Conservation (phyloP, 2,113 vertebrate species). For the Loxodonta africana region DNA sequence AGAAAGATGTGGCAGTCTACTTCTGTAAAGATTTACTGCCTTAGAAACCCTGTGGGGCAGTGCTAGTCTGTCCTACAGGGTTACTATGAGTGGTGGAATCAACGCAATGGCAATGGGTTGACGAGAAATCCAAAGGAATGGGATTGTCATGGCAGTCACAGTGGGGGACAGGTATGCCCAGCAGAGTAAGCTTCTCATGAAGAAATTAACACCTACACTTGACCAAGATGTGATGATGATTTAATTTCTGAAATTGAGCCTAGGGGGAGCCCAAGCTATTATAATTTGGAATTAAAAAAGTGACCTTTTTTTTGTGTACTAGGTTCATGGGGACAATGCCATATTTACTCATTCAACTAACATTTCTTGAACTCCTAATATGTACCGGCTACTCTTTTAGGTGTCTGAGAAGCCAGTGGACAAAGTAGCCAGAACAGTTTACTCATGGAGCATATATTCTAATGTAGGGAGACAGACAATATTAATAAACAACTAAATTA, state of each 20-base stretch:
- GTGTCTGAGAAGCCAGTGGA: not conserved
- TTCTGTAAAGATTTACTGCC: too few relatives aligned
- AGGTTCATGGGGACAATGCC: not conserved
- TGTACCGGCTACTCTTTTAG: not conserved
- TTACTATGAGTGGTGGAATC: too few relatives aligned
- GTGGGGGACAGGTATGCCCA: not conserved
- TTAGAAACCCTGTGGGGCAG: too few relatives aligned
- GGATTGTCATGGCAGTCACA: not conserved
- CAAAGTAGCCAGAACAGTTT: not conserved
- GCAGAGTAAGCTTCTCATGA: not conserved
- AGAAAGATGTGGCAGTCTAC: too few relatives aligned
- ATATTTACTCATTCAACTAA: constrained; percentile 35
- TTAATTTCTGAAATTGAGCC: constrained; percentile 36
- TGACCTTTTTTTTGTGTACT: constrained; percentile 3
- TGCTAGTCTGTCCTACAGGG: too few relatives aligned
- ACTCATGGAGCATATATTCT: not conserved
- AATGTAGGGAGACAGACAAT: not conserved
- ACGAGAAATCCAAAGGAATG: not conserved
- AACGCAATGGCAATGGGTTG: too few relatives aligned
- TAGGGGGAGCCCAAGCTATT: not conserved
- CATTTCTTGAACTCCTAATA: not conserved
- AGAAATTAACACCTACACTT: not conserved
- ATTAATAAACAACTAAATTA: not conserved
- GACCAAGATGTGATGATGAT: not conserved
- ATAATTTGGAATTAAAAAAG: not conserved